phyloP scores from a whole-genome alignment of 2,113 vertebrate genomes.

The Boulengeromyrus knoepffleri region DNA sequence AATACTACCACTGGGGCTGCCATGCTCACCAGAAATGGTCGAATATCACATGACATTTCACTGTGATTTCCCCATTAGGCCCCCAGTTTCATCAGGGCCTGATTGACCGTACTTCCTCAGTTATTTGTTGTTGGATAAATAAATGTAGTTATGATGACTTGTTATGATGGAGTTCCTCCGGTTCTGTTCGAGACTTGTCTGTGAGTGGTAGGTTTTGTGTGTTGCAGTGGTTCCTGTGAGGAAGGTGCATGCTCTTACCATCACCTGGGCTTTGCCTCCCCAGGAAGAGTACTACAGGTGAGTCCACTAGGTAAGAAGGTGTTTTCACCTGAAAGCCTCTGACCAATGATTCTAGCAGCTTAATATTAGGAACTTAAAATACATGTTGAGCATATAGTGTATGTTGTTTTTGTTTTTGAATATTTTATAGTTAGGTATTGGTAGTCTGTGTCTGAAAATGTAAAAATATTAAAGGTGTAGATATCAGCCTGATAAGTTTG shows the following conservation, averaged over 20 bases:
- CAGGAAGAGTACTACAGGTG: slow-evolving; percentile 89
- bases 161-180: background rate
- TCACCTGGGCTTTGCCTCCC: slow-evolving; percentile 90
- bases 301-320: slow-evolving; percentile 1
- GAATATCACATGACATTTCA: background rate
- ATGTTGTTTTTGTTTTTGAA: background rate
- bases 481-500: background rate
- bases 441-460: background rate
- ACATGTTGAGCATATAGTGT: background rate
- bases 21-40: background rate
- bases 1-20: background rate
- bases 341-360: background rate
- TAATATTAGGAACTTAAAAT: background rate
- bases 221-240: slow-evolving; percentile 86
- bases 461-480: background rate
- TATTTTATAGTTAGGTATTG: background rate
- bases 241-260: slow-evolving; percentile 86
- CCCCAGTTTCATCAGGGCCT: background rate
- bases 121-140: background rate
- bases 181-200: background rate
- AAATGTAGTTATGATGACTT: background rate
- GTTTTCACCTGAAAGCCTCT: background rate
- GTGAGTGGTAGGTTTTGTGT: slow-evolving; percentile 21
- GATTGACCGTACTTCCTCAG: background rate
- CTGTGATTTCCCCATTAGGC: background rate